Base-by-base conservation (phyloP, 2,113 vertebrate species). In the Probosciger aterrimus region DNA sequence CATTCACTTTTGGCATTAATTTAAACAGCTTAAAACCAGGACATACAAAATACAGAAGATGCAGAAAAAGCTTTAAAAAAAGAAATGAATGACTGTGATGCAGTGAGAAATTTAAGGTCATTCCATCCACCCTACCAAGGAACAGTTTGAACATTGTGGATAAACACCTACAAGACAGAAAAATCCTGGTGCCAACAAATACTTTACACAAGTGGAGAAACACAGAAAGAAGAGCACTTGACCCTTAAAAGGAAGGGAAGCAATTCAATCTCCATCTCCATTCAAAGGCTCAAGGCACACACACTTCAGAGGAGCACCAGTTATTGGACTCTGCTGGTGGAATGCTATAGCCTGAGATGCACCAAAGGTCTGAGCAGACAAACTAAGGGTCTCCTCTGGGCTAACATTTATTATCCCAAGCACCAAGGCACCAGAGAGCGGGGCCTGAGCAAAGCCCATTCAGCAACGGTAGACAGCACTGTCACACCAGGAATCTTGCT, bases 391-490 rank as follows among this genome's bases (percentile, higher is more conserved):
- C n/a, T 65, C 50, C 64, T 53, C 57, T 14, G 37, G 41, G 33
- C 37, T 68, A 25, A 44, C 31, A 5, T 35, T 59, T 49, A 11
- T n/a, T 59, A 31, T 18, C 35, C 43, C 20, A 12, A 59, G 60
- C 28, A 60, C 31, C 30, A 35, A 13, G 3, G 39, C 9, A 18
- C 9, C 74, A 31, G 49, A 65, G 47, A 18, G 33, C 28, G 13
- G 2, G 0, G 88, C 47, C 64, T 37, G 65, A 50, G 22, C 6
- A 3, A 17, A 37, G 18, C 27, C 37, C 17, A 2, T 2, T 4
- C 11, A 2, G 18, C 2, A 27, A 18, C 19, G 68, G 62, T 7
- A 15, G 39, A 53, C 20, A 69, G 39, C 39, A 25, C 0, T 1
- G 24, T 20, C 19, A 41, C 35, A 39, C 31, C 28, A 35, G 35